Percentiles rank a stretch among this genome's conserved stretches.
Conservation (phyloP, 2,113 vertebrate species). For the Mungos mungo region DNA sequence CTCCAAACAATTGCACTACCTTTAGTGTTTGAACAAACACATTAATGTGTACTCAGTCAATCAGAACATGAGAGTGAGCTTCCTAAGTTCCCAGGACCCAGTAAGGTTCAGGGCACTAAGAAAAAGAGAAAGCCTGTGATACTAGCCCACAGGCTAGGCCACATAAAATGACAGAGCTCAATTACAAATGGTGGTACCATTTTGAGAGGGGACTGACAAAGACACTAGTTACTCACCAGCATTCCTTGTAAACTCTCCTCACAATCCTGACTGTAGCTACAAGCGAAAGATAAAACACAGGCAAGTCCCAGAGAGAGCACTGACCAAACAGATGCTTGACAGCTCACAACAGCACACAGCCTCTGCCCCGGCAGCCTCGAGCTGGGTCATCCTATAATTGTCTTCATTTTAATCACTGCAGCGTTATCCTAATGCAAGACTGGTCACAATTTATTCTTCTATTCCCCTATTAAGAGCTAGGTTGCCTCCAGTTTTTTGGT, state of each 20-base stretch:
- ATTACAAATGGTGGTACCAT: too few relatives aligned
- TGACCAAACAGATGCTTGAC: neutral
- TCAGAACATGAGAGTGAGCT: neutral
- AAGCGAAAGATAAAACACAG: neutral
- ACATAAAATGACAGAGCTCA: neutral
- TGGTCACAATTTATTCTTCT: neutral
- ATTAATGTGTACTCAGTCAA: neutral
- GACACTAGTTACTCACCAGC: neutral
- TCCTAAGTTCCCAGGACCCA: neutral
- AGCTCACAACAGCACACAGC: too few relatives aligned
- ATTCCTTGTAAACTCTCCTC: neutral
- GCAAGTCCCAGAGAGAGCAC: neutral
- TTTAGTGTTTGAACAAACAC: neutral
- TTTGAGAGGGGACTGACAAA: neutral
- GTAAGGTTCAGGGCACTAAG: neutral
- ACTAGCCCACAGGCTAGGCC: neutral
- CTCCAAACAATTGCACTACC: neutral
- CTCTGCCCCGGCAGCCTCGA: neutral
- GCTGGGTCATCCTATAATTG: neutral
- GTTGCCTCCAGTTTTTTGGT: neutral
- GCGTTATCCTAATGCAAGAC: neutral
- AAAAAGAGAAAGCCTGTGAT: neutral
- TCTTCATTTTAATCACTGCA: neutral
- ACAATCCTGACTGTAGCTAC: neutral
- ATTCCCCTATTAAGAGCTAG: neutral